Evolutionary conservation across 2,888 invertebrate genomes (phyloP), one percentile per base, ranked within the genome.

Genomic region (Brachyptera putata): DNA sequence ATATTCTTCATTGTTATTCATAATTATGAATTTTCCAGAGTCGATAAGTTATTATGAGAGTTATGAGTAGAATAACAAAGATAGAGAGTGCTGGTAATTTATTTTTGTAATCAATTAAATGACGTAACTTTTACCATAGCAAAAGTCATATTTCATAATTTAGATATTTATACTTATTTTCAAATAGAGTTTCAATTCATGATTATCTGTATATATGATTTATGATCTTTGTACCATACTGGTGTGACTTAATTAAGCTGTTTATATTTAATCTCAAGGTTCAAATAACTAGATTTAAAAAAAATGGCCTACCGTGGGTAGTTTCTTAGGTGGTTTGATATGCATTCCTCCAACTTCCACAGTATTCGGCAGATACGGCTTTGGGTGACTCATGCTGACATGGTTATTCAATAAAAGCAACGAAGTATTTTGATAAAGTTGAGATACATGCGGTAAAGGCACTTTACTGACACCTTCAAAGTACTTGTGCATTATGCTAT

Each of bases 321-420:
- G 60, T 16, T 53, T 16, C 63, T 69, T 67, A 0, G 67, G 53
- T 46, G 67, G 61, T 61, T 66, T 65, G 2, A 70, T 67, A 57
- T 75, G 74, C 18, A 74, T 60, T 21, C 74, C 74, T 24, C 72
- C 74, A 21, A 73, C 70, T 21, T 72, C 69, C 34, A 74, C 72
- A 48, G 74, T 69, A 64, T 74, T 73, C 5, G 74, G 73, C 5
- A 72, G 66, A n/a, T 72, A 57, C 0, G 70, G 65, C 64, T 69
- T 68, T 1, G 72, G 68, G 60, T 67, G 68, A 65, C 70, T 67
- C 13, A 73, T 62, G 5, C 69, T 59, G 3, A 69, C 68, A 66
- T 71, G 67, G 25, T 67, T 66, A 65, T 74, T 74, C 1, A 69
- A 62, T 25, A 75, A 63, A 3, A 71, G 57, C 26, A 74, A 56